phyloP scores from a whole-genome alignment of 23 tunicate genomes.

The Trididemnum clinides region DNA sequence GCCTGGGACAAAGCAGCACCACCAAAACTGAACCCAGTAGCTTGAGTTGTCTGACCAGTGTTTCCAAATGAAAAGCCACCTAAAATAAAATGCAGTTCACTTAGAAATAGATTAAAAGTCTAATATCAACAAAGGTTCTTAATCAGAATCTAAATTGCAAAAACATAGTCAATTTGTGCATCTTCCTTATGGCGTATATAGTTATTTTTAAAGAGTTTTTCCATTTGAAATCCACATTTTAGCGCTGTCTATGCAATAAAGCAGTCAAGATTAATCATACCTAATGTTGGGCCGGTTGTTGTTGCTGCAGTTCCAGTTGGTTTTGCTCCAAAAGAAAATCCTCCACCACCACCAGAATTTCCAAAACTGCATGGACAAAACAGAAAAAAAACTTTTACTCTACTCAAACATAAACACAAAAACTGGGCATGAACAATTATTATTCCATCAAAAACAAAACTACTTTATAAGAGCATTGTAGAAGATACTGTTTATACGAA shows the following conservation, averaged over 20 bases:
- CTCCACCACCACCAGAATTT: constrained; percentile 1
- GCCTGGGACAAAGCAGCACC: neutral
- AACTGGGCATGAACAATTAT: no score
- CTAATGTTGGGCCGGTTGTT: constrained; percentile 23
- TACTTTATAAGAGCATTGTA: no score
- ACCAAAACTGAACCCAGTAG: constrained; percentile 26
- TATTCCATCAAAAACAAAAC: no score
- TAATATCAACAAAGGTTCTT: neutral
- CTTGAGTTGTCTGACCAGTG: neutral
- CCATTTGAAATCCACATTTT: neutral
- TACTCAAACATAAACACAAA: no score
- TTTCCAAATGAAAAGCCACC: constrained; percentile 49
- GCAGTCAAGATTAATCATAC: no score
- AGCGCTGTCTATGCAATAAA: no score
- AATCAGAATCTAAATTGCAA: neutral
- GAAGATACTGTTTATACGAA: no score
- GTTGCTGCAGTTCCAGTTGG: neutral
- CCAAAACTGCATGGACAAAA: constrained; percentile 52
- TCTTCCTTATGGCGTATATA: neutral
- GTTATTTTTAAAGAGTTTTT: neutral
- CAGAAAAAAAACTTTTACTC: no score
- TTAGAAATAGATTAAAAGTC: neutral
- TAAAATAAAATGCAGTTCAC: neutral
- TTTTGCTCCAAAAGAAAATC: constrained; percentile 27
- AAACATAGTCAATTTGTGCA: neutral